Evolutionary conservation across 2,888 invertebrate species (phyloP), one percentile per base, ranked within the genome.

Genomic region (Syrista parreyssii): DNA sequence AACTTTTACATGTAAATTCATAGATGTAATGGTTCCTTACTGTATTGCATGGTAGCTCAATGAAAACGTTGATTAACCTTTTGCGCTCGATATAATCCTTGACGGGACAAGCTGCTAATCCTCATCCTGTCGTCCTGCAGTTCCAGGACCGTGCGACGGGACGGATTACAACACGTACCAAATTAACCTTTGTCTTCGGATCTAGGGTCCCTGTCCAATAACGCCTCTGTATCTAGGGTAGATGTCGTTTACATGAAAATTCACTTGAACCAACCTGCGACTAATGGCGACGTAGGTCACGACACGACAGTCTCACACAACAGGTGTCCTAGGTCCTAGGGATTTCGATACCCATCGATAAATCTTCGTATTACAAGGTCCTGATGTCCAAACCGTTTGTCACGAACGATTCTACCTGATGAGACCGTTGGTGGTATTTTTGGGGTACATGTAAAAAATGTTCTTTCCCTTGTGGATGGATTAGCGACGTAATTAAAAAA

Each of bases 61-160:
- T 82, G 84, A 83, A 85, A 79, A 82, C 77, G 83, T 85, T 86
- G 88, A 89, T 89, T 89, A 89, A 89, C 90, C 88, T 88, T 89
- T 90, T 86, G 87, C 88, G 88, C 88, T 90, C 89, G 88, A 89
- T 91, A 91, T 91, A 91, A 91, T 91, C 91, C 90, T 86, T 85
- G 88, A 86, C 87, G 88, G 86, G 89, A 89, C 89, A 89, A 87
- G 89, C 84, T 87, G 86, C 83, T 88, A 88, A 88, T 88, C 87
- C 88, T 82, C 86, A 73, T 85, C 86, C 88, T 88, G 88, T 88
- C 88, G 87, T 78, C 78, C 81, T 80, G 74, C 68, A 34, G 84
- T 83, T 83, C 84, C 81, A 82, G 71, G 33, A 82, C 79, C 83
- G 82, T 80, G 83, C 85, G 84, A 82, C 82, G 84, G 85, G 84